A percentile compares a stretch with the other conserved stretches of the same genome.
Evolutionary conservation across 2,888 invertebrate genomes (phyloP).

Genomic region (Aromia moschata): DNA sequence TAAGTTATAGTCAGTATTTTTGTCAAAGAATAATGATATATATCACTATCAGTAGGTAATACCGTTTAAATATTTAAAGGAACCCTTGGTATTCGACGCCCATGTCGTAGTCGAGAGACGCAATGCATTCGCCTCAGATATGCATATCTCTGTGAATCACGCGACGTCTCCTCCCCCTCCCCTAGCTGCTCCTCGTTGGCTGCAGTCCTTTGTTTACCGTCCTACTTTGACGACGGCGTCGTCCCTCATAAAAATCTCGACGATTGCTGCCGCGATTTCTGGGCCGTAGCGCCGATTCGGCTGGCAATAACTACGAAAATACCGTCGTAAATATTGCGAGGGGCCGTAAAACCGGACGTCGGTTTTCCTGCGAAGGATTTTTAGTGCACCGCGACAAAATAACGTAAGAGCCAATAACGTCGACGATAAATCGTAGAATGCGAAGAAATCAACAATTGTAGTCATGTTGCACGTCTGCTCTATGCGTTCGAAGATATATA

Average conservation of each 20-base stretch:
- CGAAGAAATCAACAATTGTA: background rate
- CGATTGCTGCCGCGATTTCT: background rate
- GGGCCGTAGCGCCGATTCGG: background rate
- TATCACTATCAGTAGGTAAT: too few species aligned
- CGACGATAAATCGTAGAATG: background rate
- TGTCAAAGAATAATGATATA: too few species aligned
- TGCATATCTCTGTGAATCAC: too few species aligned
- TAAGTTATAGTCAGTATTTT: too few species aligned
- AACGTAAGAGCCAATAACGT: background rate
- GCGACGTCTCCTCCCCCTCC: too few species aligned
- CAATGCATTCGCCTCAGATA: too few species aligned
- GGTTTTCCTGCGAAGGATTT: background rate
- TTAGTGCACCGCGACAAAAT: background rate
- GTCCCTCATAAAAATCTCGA: slow-evolving; percentile 14
- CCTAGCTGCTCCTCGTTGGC: too few species aligned
- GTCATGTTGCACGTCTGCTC: too few species aligned
- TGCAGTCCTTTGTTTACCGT: slow-evolving; percentile 32
- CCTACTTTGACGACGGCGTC: background rate
- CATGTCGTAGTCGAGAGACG: too few species aligned
- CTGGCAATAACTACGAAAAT: slow-evolving; percentile 5
- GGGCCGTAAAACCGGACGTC: slow-evolving; percentile 1
- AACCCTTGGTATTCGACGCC: too few species aligned
- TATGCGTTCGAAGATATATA: too few species aligned
- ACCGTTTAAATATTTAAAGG: too few species aligned
- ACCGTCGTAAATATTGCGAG: slow-evolving; percentile 7